These are phyloP conservation scores for Lota lota DNA, from an alignment of 2,113 vertebrate genomes.

Conservation along the genomic window DNA sequence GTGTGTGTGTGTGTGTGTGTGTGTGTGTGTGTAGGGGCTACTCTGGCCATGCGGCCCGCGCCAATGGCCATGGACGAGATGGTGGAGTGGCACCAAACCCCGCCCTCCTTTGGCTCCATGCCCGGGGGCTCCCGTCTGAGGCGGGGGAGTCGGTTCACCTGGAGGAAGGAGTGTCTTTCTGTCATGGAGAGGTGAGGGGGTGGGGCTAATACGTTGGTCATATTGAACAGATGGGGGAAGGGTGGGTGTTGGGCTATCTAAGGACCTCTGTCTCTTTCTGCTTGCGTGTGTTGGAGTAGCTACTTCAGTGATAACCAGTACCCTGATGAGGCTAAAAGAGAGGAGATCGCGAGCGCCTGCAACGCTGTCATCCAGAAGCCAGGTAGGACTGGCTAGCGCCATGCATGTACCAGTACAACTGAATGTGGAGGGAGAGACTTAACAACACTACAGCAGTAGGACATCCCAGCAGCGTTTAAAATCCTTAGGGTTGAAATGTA, in stretches of 20 bases:
- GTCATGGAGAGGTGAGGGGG: constrained; percentile 94
- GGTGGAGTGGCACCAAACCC: constrained; percentile 92
- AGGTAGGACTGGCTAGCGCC: constrained; percentile 75
- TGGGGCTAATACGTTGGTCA: too few relatives aligned
- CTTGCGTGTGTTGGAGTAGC: constrained; percentile 59
- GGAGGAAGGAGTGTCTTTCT: constrained; percentile 97
- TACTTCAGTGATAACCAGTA: constrained; percentile 99
- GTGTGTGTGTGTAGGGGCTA: constrained; percentile 77
- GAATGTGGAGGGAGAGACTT: too few relatives aligned
- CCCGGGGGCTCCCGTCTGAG: constrained; percentile 91
- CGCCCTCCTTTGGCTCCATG: constrained; percentile 84
- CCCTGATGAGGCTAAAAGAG: constrained; percentile 94
- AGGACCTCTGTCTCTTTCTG: neutral
- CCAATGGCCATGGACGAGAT: constrained; percentile 88
- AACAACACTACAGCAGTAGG: too few relatives aligned
- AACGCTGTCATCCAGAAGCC: constrained; percentile 97
- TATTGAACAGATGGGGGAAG: too few relatives aligned
- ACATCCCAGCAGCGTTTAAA: too few relatives aligned
- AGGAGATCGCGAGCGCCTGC: constrained; percentile 97
- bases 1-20: neutral
- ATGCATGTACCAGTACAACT: too few relatives aligned
- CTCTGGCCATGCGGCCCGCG: constrained; percentile 90
- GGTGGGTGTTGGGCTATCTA: too few relatives aligned
- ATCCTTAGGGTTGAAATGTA: too few relatives aligned
- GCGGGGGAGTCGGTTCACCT: constrained; percentile 95